A percentile compares a stretch with the other conserved stretches of the same genome.
Conservation (phyloP, 2,797 vertebrate genomes). For the Sparus aurata region DNA sequence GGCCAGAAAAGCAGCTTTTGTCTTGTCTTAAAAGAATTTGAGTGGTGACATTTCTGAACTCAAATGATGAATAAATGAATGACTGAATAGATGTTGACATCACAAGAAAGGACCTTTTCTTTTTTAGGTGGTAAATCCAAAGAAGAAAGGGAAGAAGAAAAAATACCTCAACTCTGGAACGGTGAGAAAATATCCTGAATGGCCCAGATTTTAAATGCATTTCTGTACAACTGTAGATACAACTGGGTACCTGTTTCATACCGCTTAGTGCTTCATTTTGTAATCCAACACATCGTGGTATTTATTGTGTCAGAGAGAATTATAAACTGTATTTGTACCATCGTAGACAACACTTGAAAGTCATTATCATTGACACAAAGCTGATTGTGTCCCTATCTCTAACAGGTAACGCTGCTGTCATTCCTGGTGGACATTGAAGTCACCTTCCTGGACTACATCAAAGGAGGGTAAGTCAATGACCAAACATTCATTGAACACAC, state of each 20-base stretch:
- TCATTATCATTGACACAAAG: neutral
- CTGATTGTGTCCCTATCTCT: slow-evolving; percentile 34
- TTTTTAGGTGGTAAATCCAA: slow-evolving; percentile 95
- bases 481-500: neutral
- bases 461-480: slow-evolving; percentile 93
- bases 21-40: neutral
- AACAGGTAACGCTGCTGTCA: slow-evolving; percentile 96
- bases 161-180: slow-evolving; percentile 99
- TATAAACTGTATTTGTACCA: neutral
- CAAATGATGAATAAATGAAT: slow-evolving; percentile 1
- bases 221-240: too few species aligned
- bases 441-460: slow-evolving; percentile 99
- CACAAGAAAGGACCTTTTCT: neutral
- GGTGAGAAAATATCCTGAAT: slow-evolving; percentile 77
- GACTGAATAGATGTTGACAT: neutral
- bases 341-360: slow-evolving; percentile 2
- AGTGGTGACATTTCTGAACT: neutral
- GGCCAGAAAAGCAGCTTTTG: too few species aligned
- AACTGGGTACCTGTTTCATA: neutral
- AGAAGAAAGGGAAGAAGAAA: slow-evolving; percentile 98
- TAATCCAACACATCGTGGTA: neutral
- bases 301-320: neutral
- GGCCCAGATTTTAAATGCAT: neutral
- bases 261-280: neutral
- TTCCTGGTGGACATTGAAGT: slow-evolving; percentile 97